These are phyloP conservation scores for Benitochromis conjunctus DNA, from an alignment of 2,113 vertebrate genomes.

Conservation along the genomic window DNA sequence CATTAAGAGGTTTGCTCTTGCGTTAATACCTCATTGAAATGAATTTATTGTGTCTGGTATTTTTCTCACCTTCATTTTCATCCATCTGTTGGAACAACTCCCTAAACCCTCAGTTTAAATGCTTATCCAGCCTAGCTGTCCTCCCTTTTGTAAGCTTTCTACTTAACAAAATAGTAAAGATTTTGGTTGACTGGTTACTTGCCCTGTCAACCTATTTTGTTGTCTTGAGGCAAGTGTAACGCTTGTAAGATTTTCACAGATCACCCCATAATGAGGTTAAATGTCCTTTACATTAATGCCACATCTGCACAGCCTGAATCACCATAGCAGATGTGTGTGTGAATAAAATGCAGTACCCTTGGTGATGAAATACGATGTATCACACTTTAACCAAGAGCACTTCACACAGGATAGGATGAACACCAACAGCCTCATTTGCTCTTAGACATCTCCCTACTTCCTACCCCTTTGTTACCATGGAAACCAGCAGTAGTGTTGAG, in stretches of 20 bases:
- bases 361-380: not conserved
- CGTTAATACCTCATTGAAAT: not conserved
- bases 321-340: not conserved
- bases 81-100: not conserved
- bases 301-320: not conserved
- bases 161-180: not conserved
- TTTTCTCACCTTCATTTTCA: constrained; percentile 1
- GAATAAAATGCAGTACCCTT: not conserved
- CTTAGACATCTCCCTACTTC: constrained; percentile 21
- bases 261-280: not conserved
- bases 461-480: constrained; percentile 39
- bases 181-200: not conserved
- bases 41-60: not conserved
- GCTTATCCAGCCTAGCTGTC: not conserved
- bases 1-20: constrained; percentile 9
- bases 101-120: not conserved
- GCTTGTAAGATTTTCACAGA: not conserved
- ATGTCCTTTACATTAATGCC: not conserved
- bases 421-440: not conserved
- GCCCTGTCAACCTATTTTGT: not conserved
- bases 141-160: not conserved
- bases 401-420: constrained; percentile 8
- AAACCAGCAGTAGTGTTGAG: constrained; percentile 13
- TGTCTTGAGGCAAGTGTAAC: not conserved
- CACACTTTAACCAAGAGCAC: not conserved